These are phyloP conservation scores for Xestoiulus laeticollis DNA, from an alignment of 2,888 invertebrate genomes.

Conservation along the genomic window DNA sequence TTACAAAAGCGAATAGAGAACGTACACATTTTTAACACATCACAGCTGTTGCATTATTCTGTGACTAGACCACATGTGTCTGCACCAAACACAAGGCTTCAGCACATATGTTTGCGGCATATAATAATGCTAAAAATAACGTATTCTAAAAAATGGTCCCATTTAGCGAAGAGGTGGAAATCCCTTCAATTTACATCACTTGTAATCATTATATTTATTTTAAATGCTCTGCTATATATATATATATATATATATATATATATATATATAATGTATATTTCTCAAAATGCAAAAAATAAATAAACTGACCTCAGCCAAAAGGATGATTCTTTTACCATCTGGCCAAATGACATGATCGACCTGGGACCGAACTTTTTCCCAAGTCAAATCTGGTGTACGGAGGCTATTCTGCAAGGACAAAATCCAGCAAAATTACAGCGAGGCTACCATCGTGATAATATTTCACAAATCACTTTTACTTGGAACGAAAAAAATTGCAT, in stretches of 20 bases:
- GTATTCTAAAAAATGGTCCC: too few relatives aligned
- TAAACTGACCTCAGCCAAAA: slow-evolving; percentile 78
- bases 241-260: background rate
- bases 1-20: background rate
- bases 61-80: too few relatives aligned
- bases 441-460: background rate
- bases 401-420: slow-evolving; percentile 75
- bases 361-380: slow-evolving; percentile 97
- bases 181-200: background rate
- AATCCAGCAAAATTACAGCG: background rate
- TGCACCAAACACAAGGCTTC: too few relatives aligned
- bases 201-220: too few relatives aligned
- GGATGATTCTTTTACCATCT: slow-evolving; percentile 91
- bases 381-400: slow-evolving; percentile 91
- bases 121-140: too few relatives aligned
- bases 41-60: too few relatives aligned
- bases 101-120: too few relatives aligned
- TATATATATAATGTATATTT: background rate
- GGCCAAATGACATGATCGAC: slow-evolving; percentile 99
- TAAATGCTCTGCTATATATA: too few relatives aligned
- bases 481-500: too few relatives aligned
- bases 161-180: background rate
- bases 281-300: too few relatives aligned
- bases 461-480: background rate
- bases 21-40: too few relatives aligned